phyloP scores from a whole-genome alignment of 1,140 invertebrate genomes.

The Alviniconcha marisindica region DNA sequence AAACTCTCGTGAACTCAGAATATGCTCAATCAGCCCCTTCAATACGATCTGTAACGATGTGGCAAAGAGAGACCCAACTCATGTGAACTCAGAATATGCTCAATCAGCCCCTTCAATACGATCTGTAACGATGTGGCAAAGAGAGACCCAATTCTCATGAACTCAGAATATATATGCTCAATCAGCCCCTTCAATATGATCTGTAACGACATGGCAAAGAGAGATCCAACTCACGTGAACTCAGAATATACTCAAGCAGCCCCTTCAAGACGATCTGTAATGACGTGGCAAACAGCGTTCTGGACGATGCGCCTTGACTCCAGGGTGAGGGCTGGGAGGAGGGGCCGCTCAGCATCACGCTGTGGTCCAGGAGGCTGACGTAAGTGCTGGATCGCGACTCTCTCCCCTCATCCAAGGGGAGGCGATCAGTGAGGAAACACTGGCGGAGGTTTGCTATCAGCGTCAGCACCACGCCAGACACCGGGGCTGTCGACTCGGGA shows the following conservation, averaged over 20 bases:
- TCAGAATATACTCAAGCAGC: slow-evolving; percentile 78
- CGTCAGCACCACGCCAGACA: slow-evolving; percentile 73
- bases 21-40: background rate
- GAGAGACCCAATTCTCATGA: slow-evolving; percentile 77
- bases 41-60: slow-evolving; percentile 78
- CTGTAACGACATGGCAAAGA: slow-evolving; percentile 77
- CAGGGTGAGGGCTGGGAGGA: slow-evolving; percentile 44
- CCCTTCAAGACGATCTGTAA: slow-evolving; percentile 78
- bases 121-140: slow-evolving; percentile 78
- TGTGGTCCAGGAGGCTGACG: slow-evolving; percentile 53
- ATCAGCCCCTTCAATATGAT: slow-evolving; percentile 78
- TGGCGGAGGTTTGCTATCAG: slow-evolving; percentile 75
- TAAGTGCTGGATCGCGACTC: slow-evolving; percentile 41
- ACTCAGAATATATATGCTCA: slow-evolving; percentile 78
- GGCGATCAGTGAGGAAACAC: slow-evolving; percentile 63
- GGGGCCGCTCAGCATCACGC: slow-evolving; percentile 40
- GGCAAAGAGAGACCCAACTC: too few species aligned
- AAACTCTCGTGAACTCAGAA: too few species aligned
- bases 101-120: slow-evolving; percentile 77
- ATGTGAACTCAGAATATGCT: slow-evolving; percentile 78
- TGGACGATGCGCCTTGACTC: slow-evolving; percentile 60
- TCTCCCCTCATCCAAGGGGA: slow-evolving; percentile 75
- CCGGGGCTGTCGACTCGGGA: slow-evolving; percentile 72
- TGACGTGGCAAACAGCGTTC: slow-evolving; percentile 74
- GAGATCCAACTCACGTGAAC: slow-evolving; percentile 76